These are phyloP conservation scores for Drosophila pseudoananassae DNA, from an alignment of 1,140 invertebrate species.

Conservation along the genomic window DNA sequence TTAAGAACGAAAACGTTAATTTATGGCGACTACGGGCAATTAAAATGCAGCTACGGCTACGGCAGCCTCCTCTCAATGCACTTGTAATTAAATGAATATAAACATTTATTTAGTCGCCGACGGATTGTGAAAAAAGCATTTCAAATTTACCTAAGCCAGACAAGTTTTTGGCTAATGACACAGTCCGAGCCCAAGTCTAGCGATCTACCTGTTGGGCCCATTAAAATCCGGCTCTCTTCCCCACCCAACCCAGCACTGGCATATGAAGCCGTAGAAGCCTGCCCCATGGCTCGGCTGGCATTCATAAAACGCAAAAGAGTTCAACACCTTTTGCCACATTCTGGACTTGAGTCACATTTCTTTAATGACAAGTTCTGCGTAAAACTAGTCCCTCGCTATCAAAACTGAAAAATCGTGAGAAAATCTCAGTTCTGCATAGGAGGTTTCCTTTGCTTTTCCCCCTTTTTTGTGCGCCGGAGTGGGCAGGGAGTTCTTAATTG, in stretches of 20 bases:
- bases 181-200: slow-evolving; percentile 31
- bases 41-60: slow-evolving; percentile 68
- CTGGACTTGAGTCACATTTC: slow-evolving; percentile 54
- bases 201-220: slow-evolving; percentile 62
- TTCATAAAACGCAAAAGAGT: slow-evolving; percentile 66
- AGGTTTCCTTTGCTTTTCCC: slow-evolving; percentile 37
- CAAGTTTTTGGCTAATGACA: slow-evolving; percentile 62
- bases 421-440: slow-evolving; percentile 68
- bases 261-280: slow-evolving; percentile 22
- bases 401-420: slow-evolving; percentile 73
- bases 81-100: slow-evolving; percentile 81
- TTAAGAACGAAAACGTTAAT: slow-evolving; percentile 74
- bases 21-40: slow-evolving; percentile 63
- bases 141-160: slow-evolving; percentile 65
- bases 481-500: slow-evolving; percentile 37
- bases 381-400: slow-evolving; percentile 73
- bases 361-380: slow-evolving; percentile 71
- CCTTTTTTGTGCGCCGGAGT: slow-evolving; percentile 15
- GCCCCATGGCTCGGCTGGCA: slow-evolving; percentile 31
- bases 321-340: slow-evolving; percentile 65
- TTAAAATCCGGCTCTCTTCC: slow-evolving; percentile 48
- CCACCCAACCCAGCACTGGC: slow-evolving; percentile 10
- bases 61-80: slow-evolving; percentile 53
- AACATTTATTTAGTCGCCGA: slow-evolving; percentile 71
- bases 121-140: slow-evolving; percentile 60